Evolutionary conservation across 1,140 invertebrate genomes (phyloP).

Genomic region (Belonocnema kinseyi): DNA sequence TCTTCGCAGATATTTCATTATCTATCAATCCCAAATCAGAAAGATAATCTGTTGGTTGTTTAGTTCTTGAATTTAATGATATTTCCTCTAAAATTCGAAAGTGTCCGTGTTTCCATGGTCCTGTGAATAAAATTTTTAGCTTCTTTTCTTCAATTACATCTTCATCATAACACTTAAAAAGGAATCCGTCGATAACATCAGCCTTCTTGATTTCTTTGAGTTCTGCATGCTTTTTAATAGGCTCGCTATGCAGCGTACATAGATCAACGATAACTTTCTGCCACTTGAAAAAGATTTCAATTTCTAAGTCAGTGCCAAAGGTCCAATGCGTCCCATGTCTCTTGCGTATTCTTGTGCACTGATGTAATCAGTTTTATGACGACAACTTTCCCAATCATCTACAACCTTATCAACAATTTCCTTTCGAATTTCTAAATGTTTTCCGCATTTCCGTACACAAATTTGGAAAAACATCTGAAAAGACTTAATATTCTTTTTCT

Average conservation of each 20-base stretch:
- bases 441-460: constrained; percentile 5
- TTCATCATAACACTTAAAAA: neutral
- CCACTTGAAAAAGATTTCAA: neutral
- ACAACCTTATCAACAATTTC: constrained; percentile 23
- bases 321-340: neutral
- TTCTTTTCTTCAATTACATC: neutral
- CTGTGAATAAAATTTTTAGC: neutral
- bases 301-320: constrained; percentile 28
- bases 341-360: neutral
- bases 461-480: constrained; percentile 35
- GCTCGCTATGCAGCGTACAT: neutral
- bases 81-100: no score
- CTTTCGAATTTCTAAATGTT: constrained; percentile 21
- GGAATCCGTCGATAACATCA: no score
- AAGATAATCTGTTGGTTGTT: neutral
- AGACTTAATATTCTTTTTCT: neutral
- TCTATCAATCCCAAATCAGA: neutral
- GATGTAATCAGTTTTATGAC: neutral
- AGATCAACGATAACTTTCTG: neutral
- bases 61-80: neutral
- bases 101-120: neutral
- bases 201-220: no score
- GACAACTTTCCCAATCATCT: neutral
- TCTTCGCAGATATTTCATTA: no score
- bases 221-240: neutral